These are phyloP conservation scores for Notarius quadriscutis DNA, from an alignment of 2,113 vertebrate species.

Conservation along the genomic window DNA sequence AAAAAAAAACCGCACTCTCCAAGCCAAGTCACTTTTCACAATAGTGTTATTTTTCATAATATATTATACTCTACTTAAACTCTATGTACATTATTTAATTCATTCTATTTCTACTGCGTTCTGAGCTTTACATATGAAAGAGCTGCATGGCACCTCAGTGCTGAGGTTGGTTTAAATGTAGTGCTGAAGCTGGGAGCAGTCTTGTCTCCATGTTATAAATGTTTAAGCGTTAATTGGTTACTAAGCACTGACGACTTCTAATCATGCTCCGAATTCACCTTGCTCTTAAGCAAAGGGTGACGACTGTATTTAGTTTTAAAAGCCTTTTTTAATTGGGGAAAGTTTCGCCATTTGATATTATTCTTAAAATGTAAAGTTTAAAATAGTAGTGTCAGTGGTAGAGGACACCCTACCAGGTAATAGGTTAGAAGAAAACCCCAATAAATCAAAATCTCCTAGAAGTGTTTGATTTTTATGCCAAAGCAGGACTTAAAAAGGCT, in stretches of 20 bases:
- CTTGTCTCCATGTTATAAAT: background rate
- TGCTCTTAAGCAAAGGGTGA: constrained; percentile 8
- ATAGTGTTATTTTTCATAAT: constrained; percentile 68
- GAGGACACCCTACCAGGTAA: background rate
- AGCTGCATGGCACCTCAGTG: constrained; percentile 44
- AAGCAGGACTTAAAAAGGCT: constrained; percentile 24
- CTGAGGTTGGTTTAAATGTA: constrained; percentile 39
- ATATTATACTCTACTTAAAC: constrained; percentile 80
- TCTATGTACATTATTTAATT: constrained; percentile 74
- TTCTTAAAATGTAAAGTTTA: constrained; percentile 9
- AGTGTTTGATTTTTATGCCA: constrained; percentile 11
- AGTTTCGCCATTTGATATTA: background rate
- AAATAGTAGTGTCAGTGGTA: constrained; percentile 6
- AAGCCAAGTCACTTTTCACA: constrained; percentile 42
- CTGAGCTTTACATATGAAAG: constrained; percentile 37
- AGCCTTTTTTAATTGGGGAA: background rate
- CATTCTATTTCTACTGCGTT: constrained; percentile 40
- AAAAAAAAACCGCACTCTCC: constrained; percentile 16
- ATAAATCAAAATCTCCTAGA: background rate
- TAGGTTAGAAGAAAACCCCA: background rate
- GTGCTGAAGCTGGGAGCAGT: constrained; percentile 23
- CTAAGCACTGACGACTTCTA: background rate
- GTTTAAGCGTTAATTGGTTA: background rate
- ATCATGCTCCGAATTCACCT: constrained; percentile 1
- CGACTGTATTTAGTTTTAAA: background rate